Conservation (phyloP, 2,113 vertebrate genomes). For the Tupaia tana region DNA sequence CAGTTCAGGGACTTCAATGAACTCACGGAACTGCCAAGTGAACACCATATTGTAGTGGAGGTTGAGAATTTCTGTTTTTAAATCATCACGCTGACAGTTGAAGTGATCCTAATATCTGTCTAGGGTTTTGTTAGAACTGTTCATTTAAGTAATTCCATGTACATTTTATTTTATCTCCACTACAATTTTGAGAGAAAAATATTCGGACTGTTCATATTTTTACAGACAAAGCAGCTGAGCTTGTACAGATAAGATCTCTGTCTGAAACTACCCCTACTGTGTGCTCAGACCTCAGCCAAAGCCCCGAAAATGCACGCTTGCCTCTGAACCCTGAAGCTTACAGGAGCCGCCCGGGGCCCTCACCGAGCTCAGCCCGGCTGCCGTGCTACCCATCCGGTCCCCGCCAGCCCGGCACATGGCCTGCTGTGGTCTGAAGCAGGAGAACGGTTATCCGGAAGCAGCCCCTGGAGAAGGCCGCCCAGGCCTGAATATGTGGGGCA, state of each 20-base stretch:
- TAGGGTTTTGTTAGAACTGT: not conserved
- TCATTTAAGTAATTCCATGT: not conserved
- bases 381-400: not conserved
- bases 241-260: not conserved
- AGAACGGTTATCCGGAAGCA: not conserved
- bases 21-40: not conserved
- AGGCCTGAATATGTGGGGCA: not conserved
- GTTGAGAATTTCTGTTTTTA: not conserved
- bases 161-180: not conserved
- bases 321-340: not conserved
- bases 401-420: not conserved
- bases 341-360: not conserved
- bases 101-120: not conserved
- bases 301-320: not conserved
- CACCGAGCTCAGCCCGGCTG: not conserved
- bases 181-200: not conserved
- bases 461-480: not conserved
- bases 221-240: constrained; percentile 11
- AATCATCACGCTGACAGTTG: not conserved
- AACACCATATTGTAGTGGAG: not conserved
- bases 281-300: not conserved
- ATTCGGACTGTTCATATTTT: not conserved
- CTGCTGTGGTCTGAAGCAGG: not conserved
- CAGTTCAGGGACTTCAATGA: constrained; percentile 43
- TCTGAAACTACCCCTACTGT: not conserved